Evolutionary conservation across 2,797 vertebrate genomes (phyloP), one percentile per base, ranked within the genome.

Genomic region (Mus caroli): DNA sequence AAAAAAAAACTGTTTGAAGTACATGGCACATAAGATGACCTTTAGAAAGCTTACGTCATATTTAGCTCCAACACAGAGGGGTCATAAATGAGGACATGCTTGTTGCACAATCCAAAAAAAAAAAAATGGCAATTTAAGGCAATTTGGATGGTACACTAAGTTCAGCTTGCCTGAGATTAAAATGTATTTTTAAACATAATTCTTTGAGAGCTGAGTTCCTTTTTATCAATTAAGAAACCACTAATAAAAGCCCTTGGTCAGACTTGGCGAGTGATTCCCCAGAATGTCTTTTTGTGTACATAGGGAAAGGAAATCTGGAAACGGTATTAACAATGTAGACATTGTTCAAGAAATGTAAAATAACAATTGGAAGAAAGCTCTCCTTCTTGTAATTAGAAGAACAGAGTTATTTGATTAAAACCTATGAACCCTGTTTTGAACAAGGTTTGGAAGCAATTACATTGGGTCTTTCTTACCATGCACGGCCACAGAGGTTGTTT

Each of bases 401-500:
- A 80, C 67, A 92, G 90, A 94, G 37, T 79, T 73, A 82, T 77
- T 88, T 79, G 90, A 56, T 75, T 92, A 90, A 56, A 89, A 92
- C 73, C 79, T 17, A 87, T 14, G 78, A 93, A 75, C 40, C 24
- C 37, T 79, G 62, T 64, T 92, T 93, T 82, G 75, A 69, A 62
- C 50, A 34, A 6, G 20, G 24, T 71, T 85, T 75, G 64, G 37
- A 79, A 93, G 73, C 69, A 24, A 85, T 76, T 43, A 67, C 26
- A 17, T 0, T 0, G 37, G n/a, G 71, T 2, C 60, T 50, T 12
- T 4, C 99, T 98, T 99, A 99, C 99, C 99, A 0, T 99, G 98
- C 1, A 99, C 98, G 0, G 98, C 98, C 91, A 99, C 98, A 0
- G 98, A 94, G 82, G 99, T 99, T 7, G 99, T 99, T 90, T 97